A percentile compares a stretch with the other conserved stretches of the same genome.
Conservation (phyloP, 2,113 vertebrate genomes). For the Mirza zaza region DNA sequence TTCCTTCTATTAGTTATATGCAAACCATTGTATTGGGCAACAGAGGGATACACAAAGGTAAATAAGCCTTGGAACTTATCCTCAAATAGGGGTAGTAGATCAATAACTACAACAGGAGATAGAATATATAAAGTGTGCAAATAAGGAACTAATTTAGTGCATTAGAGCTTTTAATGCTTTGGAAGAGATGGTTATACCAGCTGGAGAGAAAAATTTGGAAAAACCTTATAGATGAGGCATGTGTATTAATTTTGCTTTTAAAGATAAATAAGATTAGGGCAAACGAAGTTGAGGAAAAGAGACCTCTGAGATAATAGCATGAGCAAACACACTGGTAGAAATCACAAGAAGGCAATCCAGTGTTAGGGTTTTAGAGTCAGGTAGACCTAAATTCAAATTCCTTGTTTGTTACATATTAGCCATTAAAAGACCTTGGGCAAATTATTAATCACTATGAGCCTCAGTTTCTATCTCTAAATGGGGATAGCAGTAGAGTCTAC, state of each 20-base stretch:
- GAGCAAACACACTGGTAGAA: not conserved
- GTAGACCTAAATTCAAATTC: constrained; percentile 11
- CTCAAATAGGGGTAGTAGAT: not conserved
- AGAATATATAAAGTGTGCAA: not conserved
- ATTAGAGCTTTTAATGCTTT: constrained; percentile 13
- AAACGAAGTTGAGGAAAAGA: not conserved
- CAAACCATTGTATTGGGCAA: not conserved
- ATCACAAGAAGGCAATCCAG: not conserved
- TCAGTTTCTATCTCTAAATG: not conserved
- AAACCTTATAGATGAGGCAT: not conserved
- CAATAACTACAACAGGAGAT: not conserved
- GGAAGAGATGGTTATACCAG: not conserved
- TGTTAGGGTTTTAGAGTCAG: constrained; percentile 14
- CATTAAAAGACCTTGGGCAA: not conserved
- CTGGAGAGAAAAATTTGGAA: not conserved
- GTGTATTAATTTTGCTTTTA: constrained; percentile 3
- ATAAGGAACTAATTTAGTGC: not conserved
- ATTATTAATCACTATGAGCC: not conserved
- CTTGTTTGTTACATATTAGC: not conserved
- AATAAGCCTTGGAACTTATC: not conserved
- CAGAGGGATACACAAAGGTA: not conserved
- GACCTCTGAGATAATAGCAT: not conserved
- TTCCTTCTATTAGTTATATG: not conserved
- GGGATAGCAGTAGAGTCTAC: not conserved
- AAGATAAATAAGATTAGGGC: not conserved